A percentile compares a stretch with the other conserved stretches of the same genome.
Evolutionary conservation across 2,888 invertebrate genomes (phyloP).

Genomic region (Diarsia dahlii): DNA sequence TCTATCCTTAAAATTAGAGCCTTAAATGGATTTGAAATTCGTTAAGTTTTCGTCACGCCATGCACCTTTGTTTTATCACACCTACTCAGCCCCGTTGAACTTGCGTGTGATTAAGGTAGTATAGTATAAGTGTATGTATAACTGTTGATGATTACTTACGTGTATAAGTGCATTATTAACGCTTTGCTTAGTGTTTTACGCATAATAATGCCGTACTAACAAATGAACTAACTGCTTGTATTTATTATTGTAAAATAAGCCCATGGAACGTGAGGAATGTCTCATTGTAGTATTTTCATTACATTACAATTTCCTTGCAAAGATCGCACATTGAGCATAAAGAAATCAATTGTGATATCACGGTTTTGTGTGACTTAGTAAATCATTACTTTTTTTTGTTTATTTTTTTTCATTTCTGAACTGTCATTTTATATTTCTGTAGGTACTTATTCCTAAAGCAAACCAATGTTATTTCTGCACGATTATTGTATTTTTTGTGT

Average conservation of each 20-base stretch:
- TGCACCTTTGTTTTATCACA: conserved; percentile 33
- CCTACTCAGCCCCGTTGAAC: conserved; percentile 12
- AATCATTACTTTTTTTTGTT: not conserved
- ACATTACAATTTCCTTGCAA: too few relatives aligned
- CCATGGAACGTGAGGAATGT: too few relatives aligned
- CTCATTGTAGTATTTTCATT: not conserved
- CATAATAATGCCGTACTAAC: too few relatives aligned
- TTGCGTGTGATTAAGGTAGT: conserved; percentile 29
- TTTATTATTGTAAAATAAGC: too few relatives aligned
- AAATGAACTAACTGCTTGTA: too few relatives aligned
- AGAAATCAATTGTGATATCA: not conserved
- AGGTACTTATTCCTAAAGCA: too few relatives aligned
- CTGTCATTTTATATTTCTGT: too few relatives aligned
- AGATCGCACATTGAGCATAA: not conserved
- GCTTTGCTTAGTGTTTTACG: not conserved
- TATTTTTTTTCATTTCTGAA: too few relatives aligned
- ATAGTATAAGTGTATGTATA: not conserved
- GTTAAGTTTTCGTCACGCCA: conserved; percentile 55
- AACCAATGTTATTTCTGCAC: too few relatives aligned
- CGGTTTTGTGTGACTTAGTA: not conserved
- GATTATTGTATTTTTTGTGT: too few relatives aligned
- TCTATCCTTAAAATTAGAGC: conserved; percentile 43
- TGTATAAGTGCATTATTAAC: not conserved
- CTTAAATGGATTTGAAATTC: conserved; percentile 47
- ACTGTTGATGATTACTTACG: not conserved